Evolutionary conservation across 1,140 invertebrate species (phyloP).

Genomic region (Acromyrmex heyeri): DNA sequence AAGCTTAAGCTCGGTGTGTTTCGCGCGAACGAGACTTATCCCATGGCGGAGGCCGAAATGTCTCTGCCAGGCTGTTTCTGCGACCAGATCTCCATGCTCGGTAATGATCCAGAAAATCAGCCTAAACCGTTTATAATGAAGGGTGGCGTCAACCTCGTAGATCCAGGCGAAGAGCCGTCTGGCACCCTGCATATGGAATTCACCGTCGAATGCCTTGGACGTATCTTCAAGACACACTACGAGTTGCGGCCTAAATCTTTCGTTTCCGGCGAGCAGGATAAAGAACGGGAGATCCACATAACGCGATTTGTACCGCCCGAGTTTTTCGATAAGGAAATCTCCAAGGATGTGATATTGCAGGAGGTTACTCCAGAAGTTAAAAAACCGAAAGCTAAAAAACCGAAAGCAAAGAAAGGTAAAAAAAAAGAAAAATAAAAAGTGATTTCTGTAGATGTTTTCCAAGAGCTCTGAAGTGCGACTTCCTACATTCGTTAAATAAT

Average conservation of each 20-base stretch:
- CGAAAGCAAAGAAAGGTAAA: constrained; percentile 23
- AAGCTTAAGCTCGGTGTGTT: constrained; percentile 81
- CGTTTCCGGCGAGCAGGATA: constrained; percentile 70
- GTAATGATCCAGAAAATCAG: constrained; percentile 79
- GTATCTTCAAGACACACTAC: constrained; percentile 78
- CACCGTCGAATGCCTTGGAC: constrained; percentile 79
- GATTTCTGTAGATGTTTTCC: not conserved
- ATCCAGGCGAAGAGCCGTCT: constrained; percentile 82
- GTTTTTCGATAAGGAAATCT: not conserved
- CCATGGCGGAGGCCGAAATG: constrained; percentile 80
- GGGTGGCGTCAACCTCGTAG: constrained; percentile 77
- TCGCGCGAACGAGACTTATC: constrained; percentile 81
- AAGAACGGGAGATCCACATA: constrained; percentile 74
- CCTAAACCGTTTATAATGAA: constrained; percentile 80
- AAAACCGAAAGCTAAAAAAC: constrained; percentile 28
- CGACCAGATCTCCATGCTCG: constrained; percentile 82
- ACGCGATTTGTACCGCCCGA: constrained; percentile 71
- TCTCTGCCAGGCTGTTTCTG: constrained; percentile 82
- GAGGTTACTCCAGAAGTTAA: constrained; percentile 23
- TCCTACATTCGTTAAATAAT: not conserved
- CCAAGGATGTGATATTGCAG: not conserved
- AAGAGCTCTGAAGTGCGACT: not conserved
- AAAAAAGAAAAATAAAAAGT: constrained; percentile 41
- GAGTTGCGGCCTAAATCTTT: constrained; percentile 75
- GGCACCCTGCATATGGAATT: constrained; percentile 79